These are phyloP conservation scores for Xestia ashworthii DNA, from an alignment of 2,888 invertebrate genomes.

Conservation along the genomic window DNA sequence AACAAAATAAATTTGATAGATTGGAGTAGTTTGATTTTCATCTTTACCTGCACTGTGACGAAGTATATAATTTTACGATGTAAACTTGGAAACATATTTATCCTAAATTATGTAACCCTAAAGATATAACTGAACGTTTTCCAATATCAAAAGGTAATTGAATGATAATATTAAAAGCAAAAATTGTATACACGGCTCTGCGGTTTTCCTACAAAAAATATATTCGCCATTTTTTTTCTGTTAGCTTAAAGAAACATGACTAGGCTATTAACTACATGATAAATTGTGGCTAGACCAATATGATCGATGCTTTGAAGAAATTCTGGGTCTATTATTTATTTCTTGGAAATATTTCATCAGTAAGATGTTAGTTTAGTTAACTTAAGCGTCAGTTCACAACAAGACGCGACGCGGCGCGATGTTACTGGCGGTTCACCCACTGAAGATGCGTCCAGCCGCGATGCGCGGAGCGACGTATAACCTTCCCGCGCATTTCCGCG, in stretches of 20 bases:
- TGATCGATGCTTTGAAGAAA: constrained; percentile 48
- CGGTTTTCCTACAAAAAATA: constrained; percentile 18
- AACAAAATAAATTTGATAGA: too few relatives aligned
- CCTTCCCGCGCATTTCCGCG: too few relatives aligned
- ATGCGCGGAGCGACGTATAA: too few relatives aligned
- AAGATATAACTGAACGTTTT: neutral
- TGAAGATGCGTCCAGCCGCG: too few relatives aligned
- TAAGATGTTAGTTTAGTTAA: constrained; percentile 22
- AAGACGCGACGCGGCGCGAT: too few relatives aligned
- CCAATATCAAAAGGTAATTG: constrained; percentile 8
- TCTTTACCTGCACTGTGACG: constrained; percentile 16
- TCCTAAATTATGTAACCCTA: neutral
- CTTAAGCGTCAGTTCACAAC: neutral
- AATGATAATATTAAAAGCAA: constrained; percentile 10
- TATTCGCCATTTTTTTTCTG: constrained; percentile 13
- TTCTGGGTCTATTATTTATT: constrained; percentile 21
- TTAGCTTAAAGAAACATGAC: constrained; percentile 13
- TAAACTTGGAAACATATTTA: constrained; percentile 3
- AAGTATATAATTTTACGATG: constrained; percentile 4
- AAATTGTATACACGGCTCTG: constrained; percentile 10
- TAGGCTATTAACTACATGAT: constrained; percentile 37
- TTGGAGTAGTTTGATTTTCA: neutral
- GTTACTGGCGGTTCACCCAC: too few relatives aligned
- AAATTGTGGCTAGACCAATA: constrained; percentile 47
- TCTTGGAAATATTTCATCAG: constrained; percentile 21